Conservation (phyloP, 1,140 invertebrate genomes). For the Propsilocerus akamusi region DNA sequence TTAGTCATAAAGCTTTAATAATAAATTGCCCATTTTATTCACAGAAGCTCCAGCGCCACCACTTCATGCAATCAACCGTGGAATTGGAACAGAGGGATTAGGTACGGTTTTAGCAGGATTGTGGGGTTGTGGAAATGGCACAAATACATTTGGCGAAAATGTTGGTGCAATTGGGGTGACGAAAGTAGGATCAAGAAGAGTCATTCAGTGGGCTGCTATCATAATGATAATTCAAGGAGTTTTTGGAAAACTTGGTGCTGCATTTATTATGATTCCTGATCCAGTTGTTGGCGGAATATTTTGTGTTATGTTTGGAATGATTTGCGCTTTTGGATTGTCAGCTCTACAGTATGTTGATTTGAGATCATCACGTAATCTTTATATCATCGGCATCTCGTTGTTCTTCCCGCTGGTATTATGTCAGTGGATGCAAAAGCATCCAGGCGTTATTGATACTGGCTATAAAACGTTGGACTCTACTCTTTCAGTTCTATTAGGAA, state of each 20-base stretch:
- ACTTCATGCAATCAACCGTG: slow-evolving; percentile 69
- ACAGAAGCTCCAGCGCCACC: slow-evolving; percentile 61
- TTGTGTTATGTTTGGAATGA: slow-evolving; percentile 77
- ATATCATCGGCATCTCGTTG: slow-evolving; percentile 73
- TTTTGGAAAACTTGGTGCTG: slow-evolving; percentile 64
- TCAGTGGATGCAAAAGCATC: slow-evolving; percentile 50
- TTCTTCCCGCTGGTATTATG: slow-evolving; percentile 68
- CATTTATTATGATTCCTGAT: slow-evolving; percentile 77
- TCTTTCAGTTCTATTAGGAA: slow-evolving; percentile 58
- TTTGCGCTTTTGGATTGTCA: slow-evolving; percentile 62
- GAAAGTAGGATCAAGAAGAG: slow-evolving; percentile 62
- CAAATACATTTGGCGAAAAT: slow-evolving; percentile 78
- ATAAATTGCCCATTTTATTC: slow-evolving; percentile 8
- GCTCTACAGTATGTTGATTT: slow-evolving; percentile 66
- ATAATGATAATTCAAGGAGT: slow-evolving; percentile 65
- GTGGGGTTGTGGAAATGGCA: slow-evolving; percentile 69
- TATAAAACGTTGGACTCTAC: slow-evolving; percentile 50
- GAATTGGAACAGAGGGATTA: slow-evolving; percentile 65
- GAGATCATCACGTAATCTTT: slow-evolving; percentile 65
- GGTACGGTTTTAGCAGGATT: slow-evolving; percentile 65
- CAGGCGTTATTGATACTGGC: slow-evolving; percentile 47
- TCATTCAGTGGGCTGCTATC: slow-evolving; percentile 60
- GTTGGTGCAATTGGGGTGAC: slow-evolving; percentile 71
- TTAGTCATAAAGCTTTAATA: not conserved
- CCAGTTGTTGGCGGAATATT: slow-evolving; percentile 77